Evolutionary conservation across 2,797 vertebrate genomes (phyloP), one percentile per base, ranked within the genome.

Genomic region (Sitta carolinensis): DNA sequence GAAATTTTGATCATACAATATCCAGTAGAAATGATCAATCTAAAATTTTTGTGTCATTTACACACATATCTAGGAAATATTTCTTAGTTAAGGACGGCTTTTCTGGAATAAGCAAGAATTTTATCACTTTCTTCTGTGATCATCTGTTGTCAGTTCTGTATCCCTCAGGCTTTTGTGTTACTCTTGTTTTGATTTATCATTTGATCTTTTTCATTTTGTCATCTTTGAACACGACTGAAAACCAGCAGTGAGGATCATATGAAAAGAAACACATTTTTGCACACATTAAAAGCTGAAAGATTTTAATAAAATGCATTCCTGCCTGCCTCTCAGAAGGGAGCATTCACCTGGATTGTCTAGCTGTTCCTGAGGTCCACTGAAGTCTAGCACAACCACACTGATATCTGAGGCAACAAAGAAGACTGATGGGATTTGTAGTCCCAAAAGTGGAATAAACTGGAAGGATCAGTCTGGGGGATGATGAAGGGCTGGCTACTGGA

Each of bases 141-240:
- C 92, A 87, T 92, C 82, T 95, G 73, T 93, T 95, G 95, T 96
- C 94, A 96, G 87, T 78, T 88, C 87, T 92, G 76, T 84, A 92
- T 92, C 92, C 92, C 90, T 69, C 91, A 92, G 91, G 93, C 93
- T 96, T 96, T 95, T 93, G 80, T 93, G 87, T 92, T 96, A 76
- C 69, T 91, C 43, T 67, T 95, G 87, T 95, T 94, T 97, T 93
- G 91, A 97, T 94, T 96, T 89, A 93, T 86, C 79, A 92, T 96
- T 96, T 95, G 94, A 96, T 97, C 94, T 94, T 87, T 89, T 89
- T 95, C 92, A 95, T 94, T 96, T 97, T 96, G 94, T 95, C 89
- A 48, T 93, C 95, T 97, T 95, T 96, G 93, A 97, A 94, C 68
- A 59, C 0, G 3, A 78, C n/a, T 67, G 93, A 95, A 92, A 96